These are phyloP conservation scores for Zelleria hepariella DNA, from an alignment of 2,888 invertebrate genomes.

Conservation along the genomic window DNA sequence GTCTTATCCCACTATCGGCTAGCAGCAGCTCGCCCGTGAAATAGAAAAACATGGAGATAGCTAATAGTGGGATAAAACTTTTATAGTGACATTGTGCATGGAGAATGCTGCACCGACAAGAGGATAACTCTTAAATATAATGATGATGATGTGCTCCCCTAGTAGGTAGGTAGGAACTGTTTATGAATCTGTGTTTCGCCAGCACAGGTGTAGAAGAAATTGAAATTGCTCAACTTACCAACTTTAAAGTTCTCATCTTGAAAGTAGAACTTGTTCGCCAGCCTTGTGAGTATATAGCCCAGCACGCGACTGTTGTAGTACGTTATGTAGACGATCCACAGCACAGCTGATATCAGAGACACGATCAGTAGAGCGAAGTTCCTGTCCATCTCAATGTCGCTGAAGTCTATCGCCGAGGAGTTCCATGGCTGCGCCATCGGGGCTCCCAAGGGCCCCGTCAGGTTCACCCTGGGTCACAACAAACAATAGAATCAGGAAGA, in stretches of 20 bases:
- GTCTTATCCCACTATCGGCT: too few species aligned
- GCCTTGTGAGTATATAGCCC: conserved; percentile 90
- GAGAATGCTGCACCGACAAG: too few species aligned
- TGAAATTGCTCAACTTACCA: conserved; percentile 69
- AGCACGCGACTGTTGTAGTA: conserved; percentile 95
- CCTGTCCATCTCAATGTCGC: conserved; percentile 81
- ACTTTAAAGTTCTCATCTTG: conserved; percentile 91
- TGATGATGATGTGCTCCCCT: too few species aligned
- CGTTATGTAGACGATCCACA: conserved; percentile 94
- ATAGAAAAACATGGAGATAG: too few species aligned
- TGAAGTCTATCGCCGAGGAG: conserved; percentile 70
- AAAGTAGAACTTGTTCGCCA: conserved; percentile 89
- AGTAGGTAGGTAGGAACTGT: too few species aligned
- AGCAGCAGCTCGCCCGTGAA: too few species aligned
- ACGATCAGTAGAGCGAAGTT: conserved; percentile 82
- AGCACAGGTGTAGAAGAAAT: too few species aligned
- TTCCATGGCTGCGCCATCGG: conserved; percentile 72
- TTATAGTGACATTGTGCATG: too few species aligned
- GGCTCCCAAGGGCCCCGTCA: conserved; percentile 36
- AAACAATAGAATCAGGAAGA: conserved; percentile 6
- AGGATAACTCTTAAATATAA: too few species aligned
- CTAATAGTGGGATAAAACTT: too few species aligned
- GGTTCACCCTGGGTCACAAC: conserved; percentile 44
- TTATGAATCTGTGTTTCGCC: too few species aligned
- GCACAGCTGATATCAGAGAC: conserved; percentile 85